Percentiles rank a stretch among this genome's conserved stretches.
Evolutionary conservation across 2,113 vertebrate genomes (phyloP).

Genomic region (Cinclus mexicanus): DNA sequence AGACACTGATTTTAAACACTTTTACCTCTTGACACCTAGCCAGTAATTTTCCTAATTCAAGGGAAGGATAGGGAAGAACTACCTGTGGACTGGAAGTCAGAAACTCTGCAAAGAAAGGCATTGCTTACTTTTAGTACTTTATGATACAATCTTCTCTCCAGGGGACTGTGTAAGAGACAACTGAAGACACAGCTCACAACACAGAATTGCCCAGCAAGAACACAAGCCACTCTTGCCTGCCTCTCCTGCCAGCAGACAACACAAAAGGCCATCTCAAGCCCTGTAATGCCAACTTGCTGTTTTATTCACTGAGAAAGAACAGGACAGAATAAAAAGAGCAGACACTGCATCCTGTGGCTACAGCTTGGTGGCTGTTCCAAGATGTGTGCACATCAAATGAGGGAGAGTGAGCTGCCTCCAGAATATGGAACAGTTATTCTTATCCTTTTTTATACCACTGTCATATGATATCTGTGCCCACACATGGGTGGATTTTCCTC

Average conservation of each 20-base stretch:
- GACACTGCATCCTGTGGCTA: not conserved
- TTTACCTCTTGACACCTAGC: not conserved
- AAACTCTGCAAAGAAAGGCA: not conserved
- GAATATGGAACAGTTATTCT: not conserved
- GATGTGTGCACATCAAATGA: not conserved
- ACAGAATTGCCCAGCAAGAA: not conserved
- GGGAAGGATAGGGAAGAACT: not conserved
- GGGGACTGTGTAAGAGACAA: not conserved
- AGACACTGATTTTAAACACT: not conserved
- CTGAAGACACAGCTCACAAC: fast-evolving
- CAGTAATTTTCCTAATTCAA: not conserved
- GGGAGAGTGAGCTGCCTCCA: not conserved
- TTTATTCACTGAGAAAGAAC: not conserved
- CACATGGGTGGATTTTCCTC: not conserved
- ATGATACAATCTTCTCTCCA: not conserved
- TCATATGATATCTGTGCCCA: not conserved
- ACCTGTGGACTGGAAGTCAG: not conserved
- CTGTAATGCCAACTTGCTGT: not conserved
- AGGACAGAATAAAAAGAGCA: not conserved
- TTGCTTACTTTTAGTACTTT: not conserved
- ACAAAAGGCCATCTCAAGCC: not conserved
- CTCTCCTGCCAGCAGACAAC: not conserved
- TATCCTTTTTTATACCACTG: not conserved
- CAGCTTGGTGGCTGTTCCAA: not conserved
- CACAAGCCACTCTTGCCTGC: fast-evolving